Percentiles rank a stretch among this genome's conserved stretches.
These are phyloP conservation scores for Festucalex cinctus DNA, from an alignment of 2,113 vertebrate species.

Conservation along the genomic window DNA sequence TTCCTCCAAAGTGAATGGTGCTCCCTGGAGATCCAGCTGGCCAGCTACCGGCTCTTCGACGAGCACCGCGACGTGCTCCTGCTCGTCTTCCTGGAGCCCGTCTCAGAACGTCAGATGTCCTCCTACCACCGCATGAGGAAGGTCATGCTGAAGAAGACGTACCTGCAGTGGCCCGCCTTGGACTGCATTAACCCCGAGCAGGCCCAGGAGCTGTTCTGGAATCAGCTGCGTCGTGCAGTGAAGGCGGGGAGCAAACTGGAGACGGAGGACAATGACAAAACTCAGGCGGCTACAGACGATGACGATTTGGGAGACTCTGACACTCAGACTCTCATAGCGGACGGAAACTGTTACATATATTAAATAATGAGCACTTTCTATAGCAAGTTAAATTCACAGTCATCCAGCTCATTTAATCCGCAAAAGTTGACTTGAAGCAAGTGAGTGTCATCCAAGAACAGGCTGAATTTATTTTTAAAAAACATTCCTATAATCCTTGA, in stretches of 20 bases:
- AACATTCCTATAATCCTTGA: too few species aligned
- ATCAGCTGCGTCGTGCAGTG: conserved; percentile 73
- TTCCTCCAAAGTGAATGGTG: conserved; percentile 83
- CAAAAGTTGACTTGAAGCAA: too few species aligned
- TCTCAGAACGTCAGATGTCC: conserved; percentile 75
- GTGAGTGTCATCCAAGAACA: too few species aligned
- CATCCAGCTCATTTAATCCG: not conserved
- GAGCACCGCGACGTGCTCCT: conserved; percentile 83
- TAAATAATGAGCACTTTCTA: conserved; percentile 34
- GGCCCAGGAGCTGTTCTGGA: conserved; percentile 81
- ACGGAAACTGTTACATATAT: conserved; percentile 32
- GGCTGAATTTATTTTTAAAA: too few species aligned
- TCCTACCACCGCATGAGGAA: conserved; percentile 83
- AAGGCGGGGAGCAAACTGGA: conserved; percentile 48
- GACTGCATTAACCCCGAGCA: conserved; percentile 57
- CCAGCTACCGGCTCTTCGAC: conserved; percentile 83
- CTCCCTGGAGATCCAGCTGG: conserved; percentile 83
- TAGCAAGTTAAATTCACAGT: not conserved
- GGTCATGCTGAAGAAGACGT: conserved; percentile 81
- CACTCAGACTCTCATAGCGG: conserved; percentile 4
- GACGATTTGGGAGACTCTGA: conserved; percentile 23
- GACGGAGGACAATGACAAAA: conserved; percentile 19
- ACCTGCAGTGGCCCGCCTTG: conserved; percentile 78
- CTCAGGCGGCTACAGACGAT: not conserved
- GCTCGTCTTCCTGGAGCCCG: conserved; percentile 79